Conservation (phyloP, 2,797 vertebrate species). For the Squalus acanthias region DNA sequence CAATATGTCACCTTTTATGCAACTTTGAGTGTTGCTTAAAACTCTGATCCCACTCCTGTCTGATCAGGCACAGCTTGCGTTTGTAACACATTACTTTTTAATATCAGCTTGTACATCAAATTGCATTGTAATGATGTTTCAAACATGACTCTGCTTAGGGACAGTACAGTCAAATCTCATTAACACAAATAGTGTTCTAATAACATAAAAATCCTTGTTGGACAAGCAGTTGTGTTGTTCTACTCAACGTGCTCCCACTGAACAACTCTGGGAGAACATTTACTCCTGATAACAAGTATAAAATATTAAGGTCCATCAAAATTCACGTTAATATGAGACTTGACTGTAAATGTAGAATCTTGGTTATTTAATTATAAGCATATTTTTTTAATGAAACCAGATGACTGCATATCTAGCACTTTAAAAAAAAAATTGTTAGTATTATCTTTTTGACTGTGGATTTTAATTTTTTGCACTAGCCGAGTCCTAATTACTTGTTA, state of each 20-base stretch:
- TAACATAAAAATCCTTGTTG: slow-evolving; percentile 20
- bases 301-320: slow-evolving; percentile 25
- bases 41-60: neutral
- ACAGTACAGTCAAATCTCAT: slow-evolving; percentile 34
- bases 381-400: neutral
- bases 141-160: slow-evolving; percentile 7
- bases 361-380: slow-evolving; percentile 25
- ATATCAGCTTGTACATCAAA: slow-evolving; percentile 26
- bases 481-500: neutral
- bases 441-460: neutral
- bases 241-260: slow-evolving; percentile 2
- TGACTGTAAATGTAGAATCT: slow-evolving; percentile 4
- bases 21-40: neutral
- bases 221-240: neutral
- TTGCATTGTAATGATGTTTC: slow-evolving; percentile 26
- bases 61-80: neutral
- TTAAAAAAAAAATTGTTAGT: neutral
- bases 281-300: slow-evolving; percentile 29
- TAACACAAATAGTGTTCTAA: slow-evolving; percentile 9
- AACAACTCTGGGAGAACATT: slow-evolving; percentile 2
- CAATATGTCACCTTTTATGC: neutral
- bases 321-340: neutral
- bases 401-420: neutral
- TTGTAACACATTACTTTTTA: slow-evolving; percentile 17
- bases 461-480: neutral